These are phyloP conservation scores for Diprion similis DNA, from an alignment of 1,140 invertebrate species.

Conservation along the genomic window DNA sequence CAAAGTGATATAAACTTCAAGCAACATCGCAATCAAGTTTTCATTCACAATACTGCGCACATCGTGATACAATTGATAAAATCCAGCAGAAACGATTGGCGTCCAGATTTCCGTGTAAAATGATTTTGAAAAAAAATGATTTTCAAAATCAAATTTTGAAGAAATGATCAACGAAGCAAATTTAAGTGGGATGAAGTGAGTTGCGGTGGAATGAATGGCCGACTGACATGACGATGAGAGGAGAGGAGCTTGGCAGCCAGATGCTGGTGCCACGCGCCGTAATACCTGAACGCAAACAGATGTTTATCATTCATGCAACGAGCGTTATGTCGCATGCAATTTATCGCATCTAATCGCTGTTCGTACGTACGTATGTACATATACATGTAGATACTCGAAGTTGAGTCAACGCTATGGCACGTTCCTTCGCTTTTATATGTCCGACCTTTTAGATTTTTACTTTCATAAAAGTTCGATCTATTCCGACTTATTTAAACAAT, in stretches of 20 bases:
- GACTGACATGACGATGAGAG: too few relatives aligned
- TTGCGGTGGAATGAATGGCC: not conserved
- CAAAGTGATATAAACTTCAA: too few relatives aligned
- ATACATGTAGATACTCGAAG: not conserved
- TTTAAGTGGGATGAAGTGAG: not conserved
- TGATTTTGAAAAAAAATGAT: too few relatives aligned
- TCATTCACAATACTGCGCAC: too few relatives aligned
- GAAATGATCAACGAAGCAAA: not conserved
- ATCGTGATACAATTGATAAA: too few relatives aligned
- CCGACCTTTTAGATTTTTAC: not conserved
- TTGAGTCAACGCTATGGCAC: not conserved
- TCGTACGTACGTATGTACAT: too few relatives aligned
- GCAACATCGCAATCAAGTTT: too few relatives aligned
- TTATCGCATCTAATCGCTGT: not conserved
- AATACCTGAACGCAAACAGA: not conserved
- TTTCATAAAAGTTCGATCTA: too few relatives aligned
- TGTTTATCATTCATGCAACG: constrained; percentile 5
- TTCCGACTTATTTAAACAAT: too few relatives aligned
- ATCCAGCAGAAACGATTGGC: too few relatives aligned
- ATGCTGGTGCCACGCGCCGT: not conserved
- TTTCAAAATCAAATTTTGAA: not conserved
- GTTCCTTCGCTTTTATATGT: not conserved
- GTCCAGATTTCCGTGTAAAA: too few relatives aligned
- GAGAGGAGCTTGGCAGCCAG: not conserved
- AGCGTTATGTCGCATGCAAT: constrained; percentile 1